Conservation (phyloP, 2,888 invertebrate species). For the Conomelus anceps region DNA sequence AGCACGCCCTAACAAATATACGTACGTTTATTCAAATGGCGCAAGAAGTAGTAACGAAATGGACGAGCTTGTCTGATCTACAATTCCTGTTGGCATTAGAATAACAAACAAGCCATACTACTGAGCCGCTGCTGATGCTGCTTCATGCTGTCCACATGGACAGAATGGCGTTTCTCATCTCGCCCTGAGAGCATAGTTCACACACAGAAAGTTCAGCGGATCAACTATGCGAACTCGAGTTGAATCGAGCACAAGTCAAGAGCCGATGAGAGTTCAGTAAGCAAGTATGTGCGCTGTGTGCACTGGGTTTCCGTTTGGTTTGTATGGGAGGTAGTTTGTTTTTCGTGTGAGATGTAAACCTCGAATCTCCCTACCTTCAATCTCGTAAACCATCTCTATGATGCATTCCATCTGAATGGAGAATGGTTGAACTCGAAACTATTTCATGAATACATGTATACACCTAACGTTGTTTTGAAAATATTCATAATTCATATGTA, state of each 20-base stretch:
- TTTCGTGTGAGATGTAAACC: background rate
- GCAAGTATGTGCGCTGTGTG: background rate
- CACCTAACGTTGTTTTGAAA: no score
- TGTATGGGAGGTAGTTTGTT: background rate
- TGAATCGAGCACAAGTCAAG: no score
- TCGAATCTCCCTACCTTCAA: no score
- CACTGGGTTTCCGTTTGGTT: background rate
- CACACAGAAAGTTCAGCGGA: background rate
- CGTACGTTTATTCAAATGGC: background rate
- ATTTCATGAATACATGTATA: no score
- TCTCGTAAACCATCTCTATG: background rate
- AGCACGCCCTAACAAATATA: background rate
- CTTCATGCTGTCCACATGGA: background rate
- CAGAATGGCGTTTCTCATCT: background rate
- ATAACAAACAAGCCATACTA: background rate
- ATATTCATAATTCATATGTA: no score
- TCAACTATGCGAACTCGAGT: background rate
- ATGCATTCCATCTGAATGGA: background rate
- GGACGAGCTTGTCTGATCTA: background rate
- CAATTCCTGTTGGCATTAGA: background rate
- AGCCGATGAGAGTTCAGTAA: no score
- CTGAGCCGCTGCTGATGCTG: background rate
- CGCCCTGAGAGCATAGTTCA: background rate
- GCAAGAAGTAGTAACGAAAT: background rate
- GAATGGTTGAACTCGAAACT: no score